Evolutionary conservation across 2,113 vertebrate species (phyloP).

Genomic region (Corynorhinus townsendii): DNA sequence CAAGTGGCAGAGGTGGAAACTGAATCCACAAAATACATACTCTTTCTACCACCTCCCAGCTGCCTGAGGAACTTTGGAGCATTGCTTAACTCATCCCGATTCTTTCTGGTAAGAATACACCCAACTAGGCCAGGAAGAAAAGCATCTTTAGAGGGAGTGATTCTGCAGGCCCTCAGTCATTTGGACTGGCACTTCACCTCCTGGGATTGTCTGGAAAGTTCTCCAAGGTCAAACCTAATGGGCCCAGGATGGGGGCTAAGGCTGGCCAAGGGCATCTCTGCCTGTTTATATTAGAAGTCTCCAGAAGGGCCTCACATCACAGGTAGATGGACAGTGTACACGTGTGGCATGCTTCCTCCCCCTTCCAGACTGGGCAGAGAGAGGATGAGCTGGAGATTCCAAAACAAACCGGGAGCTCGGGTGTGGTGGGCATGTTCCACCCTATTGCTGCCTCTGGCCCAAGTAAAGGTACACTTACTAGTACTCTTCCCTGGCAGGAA

Average conservation of each 20-base stretch:
- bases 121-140: background rate
- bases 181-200: background rate
- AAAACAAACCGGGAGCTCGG: background rate
- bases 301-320: background rate
- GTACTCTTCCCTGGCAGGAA: background rate
- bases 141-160: background rate
- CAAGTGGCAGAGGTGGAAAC: background rate
- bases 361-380: too few species aligned
- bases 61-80: background rate
- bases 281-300: background rate
- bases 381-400: background rate
- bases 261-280: background rate
- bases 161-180: background rate
- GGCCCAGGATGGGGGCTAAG: background rate
- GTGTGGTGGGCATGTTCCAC: too few species aligned
- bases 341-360: fast-evolving
- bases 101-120: background rate
- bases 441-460: background rate
- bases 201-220: background rate
- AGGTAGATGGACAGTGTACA: background rate
- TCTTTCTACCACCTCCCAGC: background rate
- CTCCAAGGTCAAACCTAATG: background rate
- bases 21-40: background rate
- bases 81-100: background rate
- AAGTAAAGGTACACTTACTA: background rate